These are phyloP conservation scores for Hippotragus niger DNA, from an alignment of 2,113 vertebrate species.

Conservation along the genomic window DNA sequence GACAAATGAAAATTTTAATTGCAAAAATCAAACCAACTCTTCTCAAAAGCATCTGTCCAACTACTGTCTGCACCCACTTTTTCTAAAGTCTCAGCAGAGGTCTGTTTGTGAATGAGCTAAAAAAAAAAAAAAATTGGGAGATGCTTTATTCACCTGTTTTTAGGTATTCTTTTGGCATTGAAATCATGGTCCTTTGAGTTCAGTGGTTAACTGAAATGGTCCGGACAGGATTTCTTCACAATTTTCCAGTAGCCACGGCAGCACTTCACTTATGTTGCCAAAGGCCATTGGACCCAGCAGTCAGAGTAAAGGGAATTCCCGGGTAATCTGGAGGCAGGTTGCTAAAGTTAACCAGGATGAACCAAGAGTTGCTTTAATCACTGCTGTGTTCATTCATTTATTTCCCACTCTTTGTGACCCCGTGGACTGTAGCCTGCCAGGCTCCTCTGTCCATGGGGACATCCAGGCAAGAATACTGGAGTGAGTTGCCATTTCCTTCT, in stretches of 20 bases:
- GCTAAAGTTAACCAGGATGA: background rate
- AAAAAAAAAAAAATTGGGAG: background rate
- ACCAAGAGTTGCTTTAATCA: background rate
- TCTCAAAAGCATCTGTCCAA: background rate
- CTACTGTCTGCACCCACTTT: slow-evolving; percentile 65
- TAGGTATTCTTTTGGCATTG: background rate
- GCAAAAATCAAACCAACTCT: background rate
- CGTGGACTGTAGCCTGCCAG: background rate
- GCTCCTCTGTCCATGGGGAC: background rate
- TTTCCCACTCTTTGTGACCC: background rate
- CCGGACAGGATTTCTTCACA: background rate
- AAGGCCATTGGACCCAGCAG: background rate
- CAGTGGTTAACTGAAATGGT: background rate
- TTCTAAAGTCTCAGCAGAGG: slow-evolving; percentile 71
- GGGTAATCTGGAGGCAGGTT: too few relatives aligned
- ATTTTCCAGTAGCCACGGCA: background rate
- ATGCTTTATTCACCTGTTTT: slow-evolving; percentile 7
- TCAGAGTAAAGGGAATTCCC: background rate
- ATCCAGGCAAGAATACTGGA: background rate
- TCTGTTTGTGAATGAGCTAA: slow-evolving; percentile 56
- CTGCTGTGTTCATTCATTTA: background rate
- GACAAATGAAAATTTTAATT: background rate
- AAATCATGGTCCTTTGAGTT: background rate
- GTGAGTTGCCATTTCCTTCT: background rate
- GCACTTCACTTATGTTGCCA: background rate